Base-by-base conservation (phyloP, 2,113 vertebrate genomes). In the Sorex fumeus region DNA sequence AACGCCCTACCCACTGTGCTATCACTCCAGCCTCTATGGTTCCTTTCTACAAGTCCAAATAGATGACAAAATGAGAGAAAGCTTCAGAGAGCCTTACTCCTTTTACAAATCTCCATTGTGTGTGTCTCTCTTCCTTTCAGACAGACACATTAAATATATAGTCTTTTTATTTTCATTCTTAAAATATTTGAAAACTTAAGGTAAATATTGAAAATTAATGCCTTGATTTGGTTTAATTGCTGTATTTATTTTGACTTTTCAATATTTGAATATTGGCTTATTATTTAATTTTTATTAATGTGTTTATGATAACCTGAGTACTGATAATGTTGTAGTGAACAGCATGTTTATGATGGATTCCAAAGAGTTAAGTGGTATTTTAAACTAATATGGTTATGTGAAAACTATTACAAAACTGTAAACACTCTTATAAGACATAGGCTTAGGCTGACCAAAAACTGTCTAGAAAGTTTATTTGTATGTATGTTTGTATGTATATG, bases 151-250 rank as follows among this genome's bases (percentile, higher is more conserved):
- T 67, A 62, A 62, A 50, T 91, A 40, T 30, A 25, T 83, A 87
- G 30, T 23, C 40, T 87, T 88, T 81, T 71, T n/a, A 12, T 88
- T 95, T 85, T 66, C 2, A 28, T 85, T 15, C 25, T 40, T 32
- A 85, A 43, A 86, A 64, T 82, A 93, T 45, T 88, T 93, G 50
- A 75, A 75, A 94, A 77, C 40, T 91, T n/a, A 90, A 92, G 79
- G 93, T 15, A 81, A 30, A 40, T 70, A 74, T 94, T 88, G 47
- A 86, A 88, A 15, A 77, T 74, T 47, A 94, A 90, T 86, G 23
- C 23, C 27, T 90, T 95, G 40, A 81, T 94, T 94, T 81, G 47
- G 30, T 88, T 86, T 45, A 79, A 84, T 62, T 90, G 45, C 79
- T 57, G 75, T 60, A 72, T 34, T 87, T 87, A 36, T 66, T 95